Conservation (phyloP, 2,888 invertebrate species). For the Microplitis deprimator region DNA sequence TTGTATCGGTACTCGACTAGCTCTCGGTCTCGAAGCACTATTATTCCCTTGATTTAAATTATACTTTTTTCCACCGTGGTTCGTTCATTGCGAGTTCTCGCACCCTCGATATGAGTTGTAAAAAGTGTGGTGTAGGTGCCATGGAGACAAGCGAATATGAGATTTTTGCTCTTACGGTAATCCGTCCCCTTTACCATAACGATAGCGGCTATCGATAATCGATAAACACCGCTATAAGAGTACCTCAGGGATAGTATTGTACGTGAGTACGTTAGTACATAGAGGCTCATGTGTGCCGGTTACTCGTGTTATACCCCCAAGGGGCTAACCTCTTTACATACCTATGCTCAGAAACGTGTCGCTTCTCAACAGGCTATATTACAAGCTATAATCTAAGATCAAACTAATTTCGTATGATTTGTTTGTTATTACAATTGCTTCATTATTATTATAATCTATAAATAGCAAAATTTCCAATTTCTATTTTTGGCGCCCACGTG, state of each 20-base stretch:
- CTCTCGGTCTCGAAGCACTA: background rate
- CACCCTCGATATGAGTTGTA: background rate
- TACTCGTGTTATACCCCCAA: background rate
- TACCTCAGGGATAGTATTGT: background rate
- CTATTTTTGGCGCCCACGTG: too few species aligned
- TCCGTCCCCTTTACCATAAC: background rate
- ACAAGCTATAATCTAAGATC: background rate
- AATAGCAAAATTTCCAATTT: background rate
- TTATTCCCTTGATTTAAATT: background rate
- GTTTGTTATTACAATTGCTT: background rate
- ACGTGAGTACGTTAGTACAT: background rate
- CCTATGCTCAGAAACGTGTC: background rate
- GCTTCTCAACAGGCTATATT: background rate
- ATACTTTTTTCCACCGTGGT: background rate
- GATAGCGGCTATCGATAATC: background rate
- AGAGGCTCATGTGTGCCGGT: background rate
- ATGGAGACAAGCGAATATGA: background rate
- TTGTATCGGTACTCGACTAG: background rate
- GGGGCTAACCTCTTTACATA: background rate
- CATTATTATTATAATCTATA: background rate
- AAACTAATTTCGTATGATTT: background rate
- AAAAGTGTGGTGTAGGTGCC: background rate
- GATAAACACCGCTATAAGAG: conserved; percentile 1
- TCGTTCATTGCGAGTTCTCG: background rate
- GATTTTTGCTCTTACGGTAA: background rate